Evolutionary conservation across 2,797 vertebrate species (phyloP).

Genomic region (Typhlichthys subterraneus): DNA sequence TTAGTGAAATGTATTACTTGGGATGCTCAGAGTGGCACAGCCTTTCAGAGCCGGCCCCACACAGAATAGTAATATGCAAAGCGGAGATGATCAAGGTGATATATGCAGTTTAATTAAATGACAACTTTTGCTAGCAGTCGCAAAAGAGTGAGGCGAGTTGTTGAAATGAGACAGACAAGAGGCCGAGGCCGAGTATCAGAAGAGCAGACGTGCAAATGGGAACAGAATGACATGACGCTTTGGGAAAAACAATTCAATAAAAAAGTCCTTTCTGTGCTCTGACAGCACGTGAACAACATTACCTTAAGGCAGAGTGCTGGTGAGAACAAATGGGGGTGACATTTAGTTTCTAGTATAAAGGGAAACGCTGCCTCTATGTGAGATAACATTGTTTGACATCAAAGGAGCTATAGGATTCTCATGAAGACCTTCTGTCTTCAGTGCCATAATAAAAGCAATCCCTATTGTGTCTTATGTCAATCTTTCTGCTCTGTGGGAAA

Average conservation of each 20-base stretch:
- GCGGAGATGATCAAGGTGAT: neutral
- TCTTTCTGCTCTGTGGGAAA: neutral
- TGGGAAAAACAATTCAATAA: neutral
- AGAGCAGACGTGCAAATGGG: constrained; percentile 36
- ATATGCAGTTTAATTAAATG: constrained; percentile 4
- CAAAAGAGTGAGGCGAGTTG: constrained; percentile 36
- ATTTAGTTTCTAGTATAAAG: constrained; percentile 6
- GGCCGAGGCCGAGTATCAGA: constrained; percentile 22
- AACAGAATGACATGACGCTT: no score
- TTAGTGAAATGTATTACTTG: neutral
- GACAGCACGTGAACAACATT: constrained; percentile 40
- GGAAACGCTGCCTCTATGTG: constrained; percentile 1
- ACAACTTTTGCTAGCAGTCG: constrained; percentile 15
- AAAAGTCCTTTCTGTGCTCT: constrained; percentile 10
- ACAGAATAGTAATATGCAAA: neutral
- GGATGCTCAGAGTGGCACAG: neutral
- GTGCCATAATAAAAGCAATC: constrained; percentile 1
- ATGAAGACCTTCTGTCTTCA: neutral
- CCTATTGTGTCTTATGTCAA: neutral
- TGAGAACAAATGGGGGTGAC: constrained; percentile 28
- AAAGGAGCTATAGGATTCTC: constrained; percentile 11
- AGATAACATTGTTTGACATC: constrained; percentile 7
- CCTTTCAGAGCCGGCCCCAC: neutral
- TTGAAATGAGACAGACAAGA: constrained; percentile 22
- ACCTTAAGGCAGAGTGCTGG: constrained; percentile 25